Conservation (phyloP, 2,113 vertebrate species). For the Odobenus rosmarus region DNA sequence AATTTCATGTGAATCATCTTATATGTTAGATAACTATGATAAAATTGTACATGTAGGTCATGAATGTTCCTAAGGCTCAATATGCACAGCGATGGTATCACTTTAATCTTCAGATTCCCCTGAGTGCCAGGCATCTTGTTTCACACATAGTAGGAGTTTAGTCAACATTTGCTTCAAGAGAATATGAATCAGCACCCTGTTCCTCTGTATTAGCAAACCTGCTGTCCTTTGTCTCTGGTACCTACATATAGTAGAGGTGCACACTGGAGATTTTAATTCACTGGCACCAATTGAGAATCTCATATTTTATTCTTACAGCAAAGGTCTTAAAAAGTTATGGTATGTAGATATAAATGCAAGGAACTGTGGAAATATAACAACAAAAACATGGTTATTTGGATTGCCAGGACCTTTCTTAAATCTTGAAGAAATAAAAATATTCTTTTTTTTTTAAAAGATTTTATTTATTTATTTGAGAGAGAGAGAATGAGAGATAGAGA, state of each 20-base stretch:
- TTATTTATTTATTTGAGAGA: too few relatives aligned
- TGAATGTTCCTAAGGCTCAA: not conserved
- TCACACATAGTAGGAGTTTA: not conserved
- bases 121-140: not conserved
- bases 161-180: not conserved
- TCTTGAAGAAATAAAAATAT: constrained; percentile 45
- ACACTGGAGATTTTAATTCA: not conserved
- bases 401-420: not conserved
- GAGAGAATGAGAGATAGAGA: too few relatives aligned
- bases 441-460: too few relatives aligned
- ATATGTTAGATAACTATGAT: not conserved
- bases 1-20: constrained; percentile 11
- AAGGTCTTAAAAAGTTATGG: not conserved
- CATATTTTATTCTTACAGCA: not conserved
- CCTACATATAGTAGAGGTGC: not conserved
- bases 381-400: not conserved
- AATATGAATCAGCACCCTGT: not conserved
- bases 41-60: constrained; percentile 39
- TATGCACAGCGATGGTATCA: fast-evolving
- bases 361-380: not conserved
- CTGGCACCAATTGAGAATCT: not conserved
- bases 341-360: constrained; percentile 17
- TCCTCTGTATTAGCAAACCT: not conserved
- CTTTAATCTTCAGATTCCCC: constrained; percentile 34
- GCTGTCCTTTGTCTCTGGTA: not conserved